Conservation (phyloP, 1,140 invertebrate genomes). For the Bombus huntii region DNA sequence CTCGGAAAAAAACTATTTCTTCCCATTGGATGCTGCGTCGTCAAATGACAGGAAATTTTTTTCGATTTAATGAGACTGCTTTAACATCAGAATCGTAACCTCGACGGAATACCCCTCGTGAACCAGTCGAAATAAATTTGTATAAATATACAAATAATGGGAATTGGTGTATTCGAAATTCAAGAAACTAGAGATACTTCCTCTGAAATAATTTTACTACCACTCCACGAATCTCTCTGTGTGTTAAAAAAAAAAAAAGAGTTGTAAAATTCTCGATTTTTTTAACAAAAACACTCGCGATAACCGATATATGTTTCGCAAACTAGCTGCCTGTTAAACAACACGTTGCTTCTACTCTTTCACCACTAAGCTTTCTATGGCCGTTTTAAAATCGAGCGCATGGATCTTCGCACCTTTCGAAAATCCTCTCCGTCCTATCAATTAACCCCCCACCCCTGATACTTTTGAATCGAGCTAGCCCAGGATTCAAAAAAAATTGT, state of each 20-base stretch:
- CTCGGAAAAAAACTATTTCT: background rate
- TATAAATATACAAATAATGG: background rate
- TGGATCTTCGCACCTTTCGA: constrained; percentile 20
- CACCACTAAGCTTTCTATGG: background rate
- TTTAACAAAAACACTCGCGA: background rate
- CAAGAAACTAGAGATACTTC: background rate
- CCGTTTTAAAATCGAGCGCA: background rate
- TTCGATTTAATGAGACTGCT: background rate
- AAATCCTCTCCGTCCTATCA: constrained; percentile 5
- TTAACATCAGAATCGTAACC: background rate
- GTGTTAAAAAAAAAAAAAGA: background rate
- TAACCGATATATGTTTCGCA: background rate
- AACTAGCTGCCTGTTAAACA: constrained; percentile 17
- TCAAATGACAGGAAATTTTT: constrained; percentile 8
- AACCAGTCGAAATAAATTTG: background rate
- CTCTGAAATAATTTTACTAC: background rate
- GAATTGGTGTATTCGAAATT: background rate
- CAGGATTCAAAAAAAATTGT: constrained; percentile 66
- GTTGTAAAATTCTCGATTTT: background rate
- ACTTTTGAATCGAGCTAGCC: constrained; percentile 12
- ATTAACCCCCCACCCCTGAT: constrained; percentile 44
- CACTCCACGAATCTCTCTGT: background rate
- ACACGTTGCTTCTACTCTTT: background rate
- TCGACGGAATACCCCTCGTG: background rate
- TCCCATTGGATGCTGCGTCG: constrained; percentile 5